Evolutionary conservation across 2,888 invertebrate species (phyloP), one percentile per base, ranked within the genome.

Genomic region (Amiota mariae): DNA sequence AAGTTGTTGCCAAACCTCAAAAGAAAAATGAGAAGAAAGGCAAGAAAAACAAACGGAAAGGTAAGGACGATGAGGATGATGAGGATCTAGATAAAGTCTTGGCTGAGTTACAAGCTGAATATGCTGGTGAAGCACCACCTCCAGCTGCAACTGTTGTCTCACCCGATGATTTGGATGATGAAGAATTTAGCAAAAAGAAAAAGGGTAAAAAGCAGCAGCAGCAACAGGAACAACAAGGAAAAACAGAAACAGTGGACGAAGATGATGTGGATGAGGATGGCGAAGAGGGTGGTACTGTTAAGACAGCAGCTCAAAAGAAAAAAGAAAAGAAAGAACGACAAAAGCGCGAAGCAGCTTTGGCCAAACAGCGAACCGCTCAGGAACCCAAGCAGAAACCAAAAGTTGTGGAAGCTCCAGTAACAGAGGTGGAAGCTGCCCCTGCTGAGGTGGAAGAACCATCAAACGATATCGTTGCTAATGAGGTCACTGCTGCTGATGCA

Each of bases 251-350:
- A 1, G 36, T 51, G 8, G 91, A 91, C 78, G 83, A 82, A 64
- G 91, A 77, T 8, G 90, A 90, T 47, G 91, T 90, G 57, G 91
- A 91, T 82, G 92, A 91, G 59, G 92, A 92, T 79, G 92, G 91
- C 75, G 91, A 92, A 79, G 93, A 92, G 76, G 89, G 91, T 18
- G 86, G 91, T 51, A 93, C 94, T 1, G 92, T 95, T 13, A 96
- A 96, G 90, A 93, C 95, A 13, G 95, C 96, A 6, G 95, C 96
- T 1, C 96, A 96, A 87, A 97, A 97, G 90, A 96, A 96, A 86
- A 96, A 96, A 85, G 96, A 96, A 82, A 97, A 96, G 84, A 96
- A 96, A 82, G 95, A 96, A 89, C 92, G 95, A 15, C 93, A 93
- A 80, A 95, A 95, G 85, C 94, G 95, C 80, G 90, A 92, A 80